phyloP scores from a whole-genome alignment of 2,113 vertebrate genomes.

The Cacatua alba region DNA sequence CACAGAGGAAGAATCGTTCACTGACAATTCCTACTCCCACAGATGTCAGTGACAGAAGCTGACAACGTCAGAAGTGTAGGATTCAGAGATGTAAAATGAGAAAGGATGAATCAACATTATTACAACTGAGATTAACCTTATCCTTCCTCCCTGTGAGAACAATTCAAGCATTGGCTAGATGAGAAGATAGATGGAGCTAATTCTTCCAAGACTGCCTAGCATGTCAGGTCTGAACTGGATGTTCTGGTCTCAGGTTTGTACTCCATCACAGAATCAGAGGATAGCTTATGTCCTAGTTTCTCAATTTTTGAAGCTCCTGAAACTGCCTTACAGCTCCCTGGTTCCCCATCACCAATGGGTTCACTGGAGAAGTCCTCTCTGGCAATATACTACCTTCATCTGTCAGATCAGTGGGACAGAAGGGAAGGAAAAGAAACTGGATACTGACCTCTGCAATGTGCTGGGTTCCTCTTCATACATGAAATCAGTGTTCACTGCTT shows the following conservation, averaged over 20 bases:
- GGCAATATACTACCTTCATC: background rate
- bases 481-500: background rate
- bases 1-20: background rate
- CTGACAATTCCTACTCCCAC: slow-evolving; percentile 13
- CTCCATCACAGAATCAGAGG: background rate
- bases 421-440: background rate
- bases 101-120: background rate
- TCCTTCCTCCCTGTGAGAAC: background rate
- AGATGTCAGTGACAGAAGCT: slow-evolving; percentile 20
- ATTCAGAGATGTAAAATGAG: background rate
- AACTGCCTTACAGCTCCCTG: background rate
- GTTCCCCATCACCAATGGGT: background rate
- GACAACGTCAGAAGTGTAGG: background rate
- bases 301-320: background rate
- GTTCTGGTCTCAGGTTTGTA: background rate
- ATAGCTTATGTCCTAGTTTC: background rate
- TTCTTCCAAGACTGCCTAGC: background rate
- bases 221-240: background rate
- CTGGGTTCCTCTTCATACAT: background rate
- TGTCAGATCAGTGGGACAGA: background rate
- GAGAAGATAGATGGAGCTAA: background rate
- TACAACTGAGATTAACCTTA: background rate
- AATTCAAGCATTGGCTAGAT: background rate
- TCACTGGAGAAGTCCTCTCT: background rate
- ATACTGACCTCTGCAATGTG: background rate